phyloP scores from a whole-genome alignment of 1,140 invertebrate genomes.

The Archivesica marissinica region DNA sequence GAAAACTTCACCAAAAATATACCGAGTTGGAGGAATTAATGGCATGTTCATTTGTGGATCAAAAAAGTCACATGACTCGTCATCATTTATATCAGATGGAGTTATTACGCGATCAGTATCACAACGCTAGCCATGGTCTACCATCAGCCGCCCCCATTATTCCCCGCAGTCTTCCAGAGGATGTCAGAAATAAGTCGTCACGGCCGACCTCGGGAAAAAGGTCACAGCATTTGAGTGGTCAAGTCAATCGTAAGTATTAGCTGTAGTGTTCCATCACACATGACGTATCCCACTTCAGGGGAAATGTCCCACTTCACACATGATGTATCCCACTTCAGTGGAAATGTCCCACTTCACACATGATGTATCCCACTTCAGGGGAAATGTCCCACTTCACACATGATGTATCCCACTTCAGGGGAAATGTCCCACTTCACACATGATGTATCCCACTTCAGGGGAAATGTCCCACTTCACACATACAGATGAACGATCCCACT shows the following conservation, averaged over 20 bases:
- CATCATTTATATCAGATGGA: conserved; percentile 66
- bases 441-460: too few relatives aligned
- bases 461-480: too few relatives aligned
- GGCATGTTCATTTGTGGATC: conserved; percentile 52
- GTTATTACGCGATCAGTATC: conserved; percentile 62
- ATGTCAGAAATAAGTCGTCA: conserved; percentile 32
- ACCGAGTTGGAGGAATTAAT: conserved; percentile 59
- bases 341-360: too few relatives aligned
- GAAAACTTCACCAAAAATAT: conserved; percentile 65
- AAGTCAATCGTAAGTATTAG: neutral
- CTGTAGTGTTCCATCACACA: too few relatives aligned
- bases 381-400: too few relatives aligned
- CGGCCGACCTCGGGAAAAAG: conserved; percentile 41
- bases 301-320: too few relatives aligned
- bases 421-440: too few relatives aligned
- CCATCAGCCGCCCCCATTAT: conserved; percentile 46
- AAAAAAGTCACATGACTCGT: conserved; percentile 57
- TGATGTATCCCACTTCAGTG: too few relatives aligned
- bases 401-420: too few relatives aligned
- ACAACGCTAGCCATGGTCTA: conserved; percentile 49
- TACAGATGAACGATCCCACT: too few relatives aligned
- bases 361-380: too few relatives aligned
- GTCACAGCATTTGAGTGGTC: neutral
- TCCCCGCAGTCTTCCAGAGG: conserved; percentile 55
- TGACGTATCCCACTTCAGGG: too few relatives aligned